Evolutionary conservation across 2,888 invertebrate species (phyloP).

Genomic region (Phortica magna): DNA sequence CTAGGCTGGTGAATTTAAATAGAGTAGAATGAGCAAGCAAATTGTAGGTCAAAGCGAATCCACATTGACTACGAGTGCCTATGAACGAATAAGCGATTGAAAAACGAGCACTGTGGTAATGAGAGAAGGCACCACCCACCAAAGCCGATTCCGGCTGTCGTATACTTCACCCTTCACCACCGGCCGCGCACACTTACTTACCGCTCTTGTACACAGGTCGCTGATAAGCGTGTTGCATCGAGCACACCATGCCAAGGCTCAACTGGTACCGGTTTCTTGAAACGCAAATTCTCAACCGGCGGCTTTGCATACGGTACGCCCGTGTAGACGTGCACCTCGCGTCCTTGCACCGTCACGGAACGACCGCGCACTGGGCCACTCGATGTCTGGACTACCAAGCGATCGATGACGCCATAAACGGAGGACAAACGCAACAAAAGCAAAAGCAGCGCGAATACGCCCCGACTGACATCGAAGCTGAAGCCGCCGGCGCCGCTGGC

Average conservation of each 20-base stretch:
- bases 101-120: background rate
- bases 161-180: too few species aligned
- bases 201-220: conserved; percentile 92
- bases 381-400: conserved; percentile 89
- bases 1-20: background rate
- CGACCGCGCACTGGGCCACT: conserved; percentile 90
- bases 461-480: conserved; percentile 50
- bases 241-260: conserved; percentile 92
- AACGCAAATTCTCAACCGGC: conserved; percentile 90
- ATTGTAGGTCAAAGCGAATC: conserved; percentile 62
- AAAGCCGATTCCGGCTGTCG: too few species aligned
- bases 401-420: conserved; percentile 80
- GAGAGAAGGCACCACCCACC: background rate
- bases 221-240: conserved; percentile 89
- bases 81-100: background rate
- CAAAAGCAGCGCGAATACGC: conserved; percentile 59
- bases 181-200: conserved; percentile 64
- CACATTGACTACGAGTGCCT: background rate
- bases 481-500: conserved; percentile 46
- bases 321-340: conserved; percentile 91
- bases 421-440: conserved; percentile 69
- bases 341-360: conserved; percentile 88
- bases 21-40: background rate
- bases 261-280: conserved; percentile 90
- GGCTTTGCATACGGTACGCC: conserved; percentile 96